Evolutionary conservation across 2,888 invertebrate genomes (phyloP).

Genomic region (Drosophila nr. perissopoda): DNA sequence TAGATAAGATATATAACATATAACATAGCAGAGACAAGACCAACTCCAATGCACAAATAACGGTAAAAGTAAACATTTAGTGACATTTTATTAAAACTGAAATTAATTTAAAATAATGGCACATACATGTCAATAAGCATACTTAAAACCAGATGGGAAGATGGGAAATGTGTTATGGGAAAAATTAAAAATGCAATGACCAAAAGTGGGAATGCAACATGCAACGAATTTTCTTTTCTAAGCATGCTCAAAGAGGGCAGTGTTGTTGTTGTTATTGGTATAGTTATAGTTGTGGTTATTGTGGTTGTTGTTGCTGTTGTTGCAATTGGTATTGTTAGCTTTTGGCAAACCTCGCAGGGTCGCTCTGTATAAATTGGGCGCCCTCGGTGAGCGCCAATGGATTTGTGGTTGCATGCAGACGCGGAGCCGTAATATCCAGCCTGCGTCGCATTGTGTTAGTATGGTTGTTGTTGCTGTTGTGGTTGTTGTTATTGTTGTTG

Average conservation of each 20-base stretch:
- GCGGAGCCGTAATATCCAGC: slow-evolving; percentile 86
- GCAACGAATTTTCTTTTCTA: slow-evolving; percentile 15
- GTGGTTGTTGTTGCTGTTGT: slow-evolving; percentile 25
- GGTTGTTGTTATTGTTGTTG: slow-evolving; percentile 29
- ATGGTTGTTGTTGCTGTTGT: slow-evolving; percentile 25
- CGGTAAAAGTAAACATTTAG: slow-evolving; percentile 25
- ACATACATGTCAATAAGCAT: slow-evolving; percentile 7
- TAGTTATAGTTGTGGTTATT: slow-evolving; percentile 14
- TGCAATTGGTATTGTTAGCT: slow-evolving; percentile 26
- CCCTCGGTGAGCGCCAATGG: slow-evolving; percentile 86
- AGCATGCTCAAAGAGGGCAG: slow-evolving; percentile 54
- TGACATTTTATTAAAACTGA: slow-evolving; percentile 10
- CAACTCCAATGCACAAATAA: slow-evolving; percentile 21
- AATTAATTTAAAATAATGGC: slow-evolving; percentile 15
- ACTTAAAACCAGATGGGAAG: slow-evolving; percentile 11
- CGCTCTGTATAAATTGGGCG: slow-evolving; percentile 83
- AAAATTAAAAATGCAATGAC: background rate
- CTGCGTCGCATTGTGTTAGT: slow-evolving; percentile 80
- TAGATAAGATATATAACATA: background rate
- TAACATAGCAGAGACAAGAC: slow-evolving; percentile 1
- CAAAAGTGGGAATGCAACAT: slow-evolving; percentile 27
- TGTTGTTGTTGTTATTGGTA: slow-evolving; percentile 22
- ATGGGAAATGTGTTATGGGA: slow-evolving; percentile 7
- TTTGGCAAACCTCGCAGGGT: slow-evolving; percentile 83
- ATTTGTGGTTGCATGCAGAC: slow-evolving; percentile 87